Base-by-base conservation (phyloP, 2,797 vertebrate genomes). In the Paramormyrops hopkinsi region DNA sequence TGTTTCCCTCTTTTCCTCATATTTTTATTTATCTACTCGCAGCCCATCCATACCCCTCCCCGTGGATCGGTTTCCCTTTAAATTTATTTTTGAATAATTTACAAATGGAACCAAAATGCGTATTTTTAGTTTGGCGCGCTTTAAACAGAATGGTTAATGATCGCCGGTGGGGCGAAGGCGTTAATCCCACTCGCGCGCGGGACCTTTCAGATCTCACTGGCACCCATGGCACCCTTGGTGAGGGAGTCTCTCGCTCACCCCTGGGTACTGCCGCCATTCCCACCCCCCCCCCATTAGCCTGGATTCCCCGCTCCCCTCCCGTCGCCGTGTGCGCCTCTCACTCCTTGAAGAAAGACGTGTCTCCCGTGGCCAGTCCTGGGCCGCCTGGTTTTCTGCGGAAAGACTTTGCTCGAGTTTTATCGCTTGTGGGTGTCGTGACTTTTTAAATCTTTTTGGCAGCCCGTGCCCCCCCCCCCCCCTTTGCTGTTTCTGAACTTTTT, bases 131-230 rank as follows among this genome's bases (percentile, higher is more conserved):
- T 95, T 94, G 93, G 94, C 95, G 94, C 88, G 93, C 93, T 96
- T 96, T 73, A 96, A 96, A 96, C 95, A 95, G 96, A 96, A 96
- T 96, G 93, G 92, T 92, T 97, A 96, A 97, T 96, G 95, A 96
- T 95, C 92, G 95, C 96, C 95, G 92, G 95, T 93, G 94, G 96
- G 95, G 93, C 93, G 94, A 94, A 93, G 93, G 94, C 94, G 95
- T 96, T 96, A 96, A 97, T 96, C 95, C 95, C 93, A 94, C 95
- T 96, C 96, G 95, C 95, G 94, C 94, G 93, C 92, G 87, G 96
- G 96, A 96, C 95, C 95, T 95, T 95, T 96, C 94, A 95, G 93
- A 95, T 95, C 93, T 94, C 94, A 2, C 93, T 95, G 95, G 95
- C 94, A 96, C 94, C 94, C 95, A 25, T 95, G 94, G 95, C 94